phyloP scores from a whole-genome alignment of 1,140 invertebrate genomes.

The Doryteuthis pealeii region DNA sequence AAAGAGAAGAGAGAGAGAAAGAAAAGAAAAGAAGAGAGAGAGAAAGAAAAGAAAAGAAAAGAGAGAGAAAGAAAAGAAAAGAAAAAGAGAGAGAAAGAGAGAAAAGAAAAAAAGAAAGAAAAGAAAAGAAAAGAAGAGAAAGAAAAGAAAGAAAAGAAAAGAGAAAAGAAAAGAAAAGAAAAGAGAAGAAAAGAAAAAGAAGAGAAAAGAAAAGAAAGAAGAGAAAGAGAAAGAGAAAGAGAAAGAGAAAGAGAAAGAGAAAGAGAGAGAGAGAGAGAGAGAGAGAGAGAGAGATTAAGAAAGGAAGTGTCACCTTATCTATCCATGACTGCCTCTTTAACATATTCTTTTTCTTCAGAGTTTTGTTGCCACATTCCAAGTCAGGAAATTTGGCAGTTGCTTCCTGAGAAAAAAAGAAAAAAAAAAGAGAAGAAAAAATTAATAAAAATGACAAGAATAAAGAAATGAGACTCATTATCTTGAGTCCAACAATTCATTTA shows the following conservation, averaged over 20 bases:
- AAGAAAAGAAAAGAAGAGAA: background rate
- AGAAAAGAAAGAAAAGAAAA: background rate
- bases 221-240: background rate
- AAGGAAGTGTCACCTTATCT: constrained; percentile 42
- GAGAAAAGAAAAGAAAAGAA: background rate
- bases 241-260: background rate
- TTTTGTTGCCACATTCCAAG: constrained; percentile 51
- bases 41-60: too few relatives aligned
- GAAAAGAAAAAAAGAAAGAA: background rate
- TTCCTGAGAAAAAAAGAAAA: constrained; percentile 63
- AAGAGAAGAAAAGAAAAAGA: background rate
- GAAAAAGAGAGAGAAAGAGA: background rate
- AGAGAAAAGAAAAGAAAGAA: background rate
- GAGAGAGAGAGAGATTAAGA: background rate
- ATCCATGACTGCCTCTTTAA: constrained; percentile 55
- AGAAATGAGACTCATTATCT: background rate
- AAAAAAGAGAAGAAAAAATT: background rate
- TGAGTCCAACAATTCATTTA: too few relatives aligned
- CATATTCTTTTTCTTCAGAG: constrained; percentile 42
- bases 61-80: too few relatives aligned
- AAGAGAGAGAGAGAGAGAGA: background rate
- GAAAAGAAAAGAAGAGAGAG: too few relatives aligned
- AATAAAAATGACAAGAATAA: constrained; percentile 10
- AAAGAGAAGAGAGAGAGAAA: too few relatives aligned
- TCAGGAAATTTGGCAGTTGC: constrained; percentile 96